A percentile compares a stretch with the other conserved stretches of the same genome.
phyloP scores from a whole-genome alignment of 2,113 vertebrate genomes.

The Coptodon bakossiorum region DNA sequence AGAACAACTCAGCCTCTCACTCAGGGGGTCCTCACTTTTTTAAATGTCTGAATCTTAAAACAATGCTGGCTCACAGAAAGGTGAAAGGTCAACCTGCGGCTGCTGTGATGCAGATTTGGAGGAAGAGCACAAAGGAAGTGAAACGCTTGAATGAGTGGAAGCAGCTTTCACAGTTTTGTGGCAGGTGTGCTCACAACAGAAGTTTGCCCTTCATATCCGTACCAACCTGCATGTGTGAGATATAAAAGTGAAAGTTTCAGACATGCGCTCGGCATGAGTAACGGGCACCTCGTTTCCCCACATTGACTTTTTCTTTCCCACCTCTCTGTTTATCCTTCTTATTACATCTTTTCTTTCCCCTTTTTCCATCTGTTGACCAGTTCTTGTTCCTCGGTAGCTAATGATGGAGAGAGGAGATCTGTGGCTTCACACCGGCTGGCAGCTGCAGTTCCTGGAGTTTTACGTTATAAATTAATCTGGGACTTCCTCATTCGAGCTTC shows the following conservation, averaged over 20 bases:
- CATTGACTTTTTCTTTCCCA: background rate
- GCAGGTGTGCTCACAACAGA: background rate
- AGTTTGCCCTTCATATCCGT: background rate
- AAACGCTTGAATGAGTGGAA: background rate
- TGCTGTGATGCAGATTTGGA: fast-evolving
- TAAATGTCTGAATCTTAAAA: background rate
- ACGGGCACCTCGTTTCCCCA: background rate
- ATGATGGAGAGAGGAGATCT: background rate
- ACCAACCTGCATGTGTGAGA: background rate
- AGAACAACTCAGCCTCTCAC: background rate
- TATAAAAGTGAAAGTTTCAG: background rate
- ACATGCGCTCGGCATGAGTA: fast-evolving
- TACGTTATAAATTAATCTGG: fast-evolving
- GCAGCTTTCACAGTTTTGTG: background rate
- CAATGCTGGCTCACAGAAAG: background rate
- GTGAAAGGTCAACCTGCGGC: background rate
- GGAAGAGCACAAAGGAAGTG: background rate
- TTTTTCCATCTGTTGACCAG: background rate
- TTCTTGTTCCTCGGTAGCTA: fast-evolving
- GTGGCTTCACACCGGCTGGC: background rate
- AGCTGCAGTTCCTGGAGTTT: background rate
- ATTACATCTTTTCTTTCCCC: background rate
- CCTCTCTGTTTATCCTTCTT: background rate
- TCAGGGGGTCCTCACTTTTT: background rate
- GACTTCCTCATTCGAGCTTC: background rate